These are phyloP conservation scores for Amblyopsis hoosieri DNA, from an alignment of 2,797 vertebrate species.

Conservation along the genomic window DNA sequence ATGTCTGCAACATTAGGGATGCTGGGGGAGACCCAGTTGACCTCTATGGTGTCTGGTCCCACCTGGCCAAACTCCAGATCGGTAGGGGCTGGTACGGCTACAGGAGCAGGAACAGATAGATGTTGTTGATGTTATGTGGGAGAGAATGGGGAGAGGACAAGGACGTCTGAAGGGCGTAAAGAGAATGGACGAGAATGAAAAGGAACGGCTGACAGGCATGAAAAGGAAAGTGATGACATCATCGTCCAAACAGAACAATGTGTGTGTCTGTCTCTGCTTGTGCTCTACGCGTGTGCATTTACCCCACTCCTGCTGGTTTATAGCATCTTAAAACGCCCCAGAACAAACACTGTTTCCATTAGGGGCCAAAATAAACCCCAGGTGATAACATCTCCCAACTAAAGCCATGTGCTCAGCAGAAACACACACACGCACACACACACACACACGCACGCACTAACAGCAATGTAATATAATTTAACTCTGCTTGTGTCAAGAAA, in stretches of 20 bases:
- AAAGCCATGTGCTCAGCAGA: constrained; percentile 60
- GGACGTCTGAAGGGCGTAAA: background rate
- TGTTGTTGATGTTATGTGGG: background rate
- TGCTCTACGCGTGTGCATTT: constrained; percentile 14
- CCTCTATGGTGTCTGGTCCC: constrained; percentile 83
- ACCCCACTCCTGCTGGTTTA: constrained; percentile 46
- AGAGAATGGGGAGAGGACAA: background rate
- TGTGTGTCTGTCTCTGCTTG: background rate
- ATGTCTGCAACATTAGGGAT: constrained; percentile 83
- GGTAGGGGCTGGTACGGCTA: constrained; percentile 92
- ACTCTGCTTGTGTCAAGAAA: too few species aligned
- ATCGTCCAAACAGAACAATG: constrained; percentile 11
- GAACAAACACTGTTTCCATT: constrained; percentile 42
- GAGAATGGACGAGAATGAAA: background rate
- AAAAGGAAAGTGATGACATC: background rate
- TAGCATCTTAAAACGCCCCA: constrained; percentile 48
- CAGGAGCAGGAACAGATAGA: constrained; percentile 8
- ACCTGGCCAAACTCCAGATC: constrained; percentile 86
- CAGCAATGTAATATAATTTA: constrained; percentile 29
- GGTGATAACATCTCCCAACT: constrained; percentile 49
- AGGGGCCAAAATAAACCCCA: constrained; percentile 48
- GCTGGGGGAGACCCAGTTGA: constrained; percentile 85
- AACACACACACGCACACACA: background rate
- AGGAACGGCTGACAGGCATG: background rate
- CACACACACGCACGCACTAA: constrained; percentile 33